Evolutionary conservation across 1,140 invertebrate genomes (phyloP).

Genomic region (Dolichoris vasculosae): DNA sequence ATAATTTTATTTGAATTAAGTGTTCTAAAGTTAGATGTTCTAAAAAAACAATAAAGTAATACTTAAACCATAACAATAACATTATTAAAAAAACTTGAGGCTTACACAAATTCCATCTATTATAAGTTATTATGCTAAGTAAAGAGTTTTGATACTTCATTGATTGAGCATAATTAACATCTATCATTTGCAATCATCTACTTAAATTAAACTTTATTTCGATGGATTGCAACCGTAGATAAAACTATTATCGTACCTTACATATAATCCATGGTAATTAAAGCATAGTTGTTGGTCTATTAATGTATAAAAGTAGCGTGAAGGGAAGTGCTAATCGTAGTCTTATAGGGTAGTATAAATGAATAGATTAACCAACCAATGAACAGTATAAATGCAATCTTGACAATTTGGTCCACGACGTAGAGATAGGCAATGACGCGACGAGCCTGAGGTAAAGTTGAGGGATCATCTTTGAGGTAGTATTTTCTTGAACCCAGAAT

Average conservation of each 20-base stretch:
- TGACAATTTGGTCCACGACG: constrained; percentile 61
- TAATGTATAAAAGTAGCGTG: background rate
- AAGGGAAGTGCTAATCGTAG: constrained; percentile 49
- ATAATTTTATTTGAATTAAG: too few species aligned
- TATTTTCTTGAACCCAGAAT: constrained; percentile 83
- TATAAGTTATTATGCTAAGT: background rate
- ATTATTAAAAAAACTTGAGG: too few species aligned
- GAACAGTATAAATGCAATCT: constrained; percentile 56
- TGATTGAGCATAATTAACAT: background rate
- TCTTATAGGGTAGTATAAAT: constrained; percentile 56
- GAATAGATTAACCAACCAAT: constrained; percentile 63
- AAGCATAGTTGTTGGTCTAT: background rate
- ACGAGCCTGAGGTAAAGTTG: constrained; percentile 82
- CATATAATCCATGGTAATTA: background rate
- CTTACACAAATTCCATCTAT: background rate
- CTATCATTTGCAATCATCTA: background rate
- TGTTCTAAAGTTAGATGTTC: too few species aligned
- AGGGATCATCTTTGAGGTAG: constrained; percentile 84
- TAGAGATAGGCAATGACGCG: constrained; percentile 70
- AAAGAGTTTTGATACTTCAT: background rate
- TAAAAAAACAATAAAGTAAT: too few species aligned
- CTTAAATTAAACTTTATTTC: background rate
- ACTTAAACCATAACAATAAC: too few species aligned
- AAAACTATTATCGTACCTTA: background rate
- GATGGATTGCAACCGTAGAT: background rate